Evolutionary conservation across 2,888 invertebrate species (phyloP), one percentile per base, ranked within the genome.

Genomic region (Calliopum simillimum): DNA sequence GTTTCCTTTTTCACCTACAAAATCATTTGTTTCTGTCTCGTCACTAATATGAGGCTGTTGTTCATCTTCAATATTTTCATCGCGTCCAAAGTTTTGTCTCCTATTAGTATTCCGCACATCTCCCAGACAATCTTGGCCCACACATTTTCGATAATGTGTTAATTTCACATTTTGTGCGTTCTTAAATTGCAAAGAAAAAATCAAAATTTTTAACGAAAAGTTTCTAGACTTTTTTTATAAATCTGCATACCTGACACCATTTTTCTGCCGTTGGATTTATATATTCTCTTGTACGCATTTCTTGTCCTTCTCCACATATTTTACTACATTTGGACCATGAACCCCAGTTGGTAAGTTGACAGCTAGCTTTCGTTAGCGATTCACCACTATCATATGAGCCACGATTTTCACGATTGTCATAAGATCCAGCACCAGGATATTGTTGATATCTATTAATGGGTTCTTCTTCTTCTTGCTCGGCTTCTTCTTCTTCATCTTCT

Each of bases 321-420:
- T 89, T 91, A 33, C 91, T 93, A 83, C 95, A 95, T 41, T 90
- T 88, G 0, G 93, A 91, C 94, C 94, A 95, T 64, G 87, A 87
- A 1, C 91, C 89, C 95, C 95, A 96, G 4, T 88, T 85, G 0
- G 92, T 90, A 68, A 94, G 85, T 8, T 91, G 91, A 80, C 94
- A 94, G 74, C 90, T 84, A 0, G 87, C 87, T 63, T 86, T 69
- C 6, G 43, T 69, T 56, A 61, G 63, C 0, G 55, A 11, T 43
- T 43, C 68, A 11, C 68, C 62, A 19, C 51, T 69, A 11, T 55
- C 72, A 11, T 63, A 68, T 1, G 61, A 64, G n/a, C 49, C 53
- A 14, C 64, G 5, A 43, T 8, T 8, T 33, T 33, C 33, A 11
- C 1, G 14, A 44, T 61, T 23, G 23, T 13, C 65, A 51, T 33